Percentiles rank a stretch among this genome's conserved stretches.
These are phyloP conservation scores for Acleris literana DNA, from an alignment of 2,888 invertebrate genomes.

Conservation along the genomic window DNA sequence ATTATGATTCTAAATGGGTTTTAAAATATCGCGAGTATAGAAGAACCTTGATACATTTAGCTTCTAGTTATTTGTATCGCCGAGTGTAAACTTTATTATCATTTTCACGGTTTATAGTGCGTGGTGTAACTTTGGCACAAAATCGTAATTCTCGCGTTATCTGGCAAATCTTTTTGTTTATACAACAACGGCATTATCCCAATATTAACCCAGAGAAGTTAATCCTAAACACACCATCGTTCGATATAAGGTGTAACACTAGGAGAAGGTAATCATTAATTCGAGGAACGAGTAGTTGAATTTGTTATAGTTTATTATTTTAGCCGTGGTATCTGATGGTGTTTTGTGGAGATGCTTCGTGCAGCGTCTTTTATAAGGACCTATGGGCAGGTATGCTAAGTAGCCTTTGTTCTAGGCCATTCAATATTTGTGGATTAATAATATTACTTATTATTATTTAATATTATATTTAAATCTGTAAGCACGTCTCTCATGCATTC, in stretches of 20 bases:
- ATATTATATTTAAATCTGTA: too few species aligned
- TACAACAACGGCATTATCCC: slow-evolving; percentile 57
- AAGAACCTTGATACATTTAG: slow-evolving; percentile 30
- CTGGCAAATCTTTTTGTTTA: slow-evolving; percentile 65
- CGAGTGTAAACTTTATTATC: slow-evolving; percentile 57
- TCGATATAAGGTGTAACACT: slow-evolving; percentile 55
- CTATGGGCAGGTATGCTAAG: slow-evolving; percentile 66
- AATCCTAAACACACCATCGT: slow-evolving; percentile 58
- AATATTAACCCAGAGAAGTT: slow-evolving; percentile 58
- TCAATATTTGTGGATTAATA: too few species aligned
- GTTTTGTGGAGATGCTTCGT: slow-evolving; percentile 65
- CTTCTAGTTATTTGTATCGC: slow-evolving; percentile 24
- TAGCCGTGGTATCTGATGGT: slow-evolving; percentile 37
- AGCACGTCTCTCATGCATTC: slow-evolving; percentile 3
- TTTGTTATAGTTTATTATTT: slow-evolving; percentile 38
- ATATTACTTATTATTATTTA: too few species aligned
- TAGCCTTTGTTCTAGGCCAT: neutral
- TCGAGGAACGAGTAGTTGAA: slow-evolving; percentile 43
- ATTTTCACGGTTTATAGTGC: slow-evolving; percentile 58
- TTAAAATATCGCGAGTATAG: slow-evolving; percentile 3
- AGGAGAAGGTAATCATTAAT: slow-evolving; percentile 19
- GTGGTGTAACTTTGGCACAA: slow-evolving; percentile 61
- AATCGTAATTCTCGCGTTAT: slow-evolving; percentile 63
- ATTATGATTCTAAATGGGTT: neutral
- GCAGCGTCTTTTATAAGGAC: slow-evolving; percentile 74